These are phyloP conservation scores for Anolis carolinensis DNA, from an alignment of 2,113 vertebrate species.

Conservation along the genomic window DNA sequence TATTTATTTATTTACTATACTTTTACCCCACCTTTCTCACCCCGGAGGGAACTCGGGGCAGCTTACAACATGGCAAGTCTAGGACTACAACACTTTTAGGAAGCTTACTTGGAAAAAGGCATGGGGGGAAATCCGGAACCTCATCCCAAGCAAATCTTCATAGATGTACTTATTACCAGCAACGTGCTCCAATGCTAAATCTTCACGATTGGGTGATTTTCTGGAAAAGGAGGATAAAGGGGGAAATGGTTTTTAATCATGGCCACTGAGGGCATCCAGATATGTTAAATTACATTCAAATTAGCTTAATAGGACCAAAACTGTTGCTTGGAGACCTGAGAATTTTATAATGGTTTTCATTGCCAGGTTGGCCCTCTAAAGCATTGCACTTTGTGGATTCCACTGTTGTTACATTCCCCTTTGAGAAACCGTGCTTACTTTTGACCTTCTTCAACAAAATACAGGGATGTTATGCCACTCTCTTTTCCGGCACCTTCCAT, in stretches of 20 bases:
- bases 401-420: not conserved
- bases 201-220: conserved; percentile 88
- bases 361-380: not conserved
- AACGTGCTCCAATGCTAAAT: conserved; percentile 88
- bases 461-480: conserved; percentile 88
- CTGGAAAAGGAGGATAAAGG: conserved; percentile 58
- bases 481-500: conserved; percentile 83
- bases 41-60: too few relatives aligned
- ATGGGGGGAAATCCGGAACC: conserved; percentile 93
- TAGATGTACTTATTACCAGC: conserved; percentile 87
- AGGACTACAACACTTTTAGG: too few relatives aligned
- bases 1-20: too few relatives aligned
- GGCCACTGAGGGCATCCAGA: not conserved
- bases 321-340: not conserved
- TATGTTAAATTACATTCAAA: not conserved
- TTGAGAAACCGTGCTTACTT: conserved; percentile 75
- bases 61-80: too few relatives aligned
- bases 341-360: not conserved
- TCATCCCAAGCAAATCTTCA: conserved; percentile 90
- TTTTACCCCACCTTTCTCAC: too few relatives aligned
- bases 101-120: conserved; percentile 94
- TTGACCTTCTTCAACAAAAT: conserved; percentile 93
- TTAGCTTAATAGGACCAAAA: not conserved
- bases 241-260: rapidly evolving
- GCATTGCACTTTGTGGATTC: not conserved